phyloP scores from a whole-genome alignment of 2,797 vertebrate species.

The Hyperoplus immaculatus region DNA sequence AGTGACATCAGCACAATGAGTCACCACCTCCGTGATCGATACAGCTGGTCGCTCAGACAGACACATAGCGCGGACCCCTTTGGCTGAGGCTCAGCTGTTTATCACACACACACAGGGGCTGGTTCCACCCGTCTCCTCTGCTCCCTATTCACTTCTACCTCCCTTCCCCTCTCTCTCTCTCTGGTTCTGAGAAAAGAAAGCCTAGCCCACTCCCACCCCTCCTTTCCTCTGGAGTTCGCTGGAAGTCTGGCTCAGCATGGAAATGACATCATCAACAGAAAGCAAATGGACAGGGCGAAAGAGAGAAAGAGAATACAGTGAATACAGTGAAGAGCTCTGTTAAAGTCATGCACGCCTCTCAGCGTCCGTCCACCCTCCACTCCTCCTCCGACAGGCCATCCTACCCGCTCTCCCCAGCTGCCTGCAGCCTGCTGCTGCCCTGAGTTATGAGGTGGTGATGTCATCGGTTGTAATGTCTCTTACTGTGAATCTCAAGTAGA shows the following conservation, averaged over 20 bases:
- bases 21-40: slow-evolving; percentile 60
- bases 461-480: slow-evolving; percentile 72
- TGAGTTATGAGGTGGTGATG: slow-evolving; percentile 68
- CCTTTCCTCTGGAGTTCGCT: slow-evolving; percentile 37
- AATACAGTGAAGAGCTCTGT: slow-evolving; percentile 66
- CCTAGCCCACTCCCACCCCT: neutral
- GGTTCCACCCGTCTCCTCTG: slow-evolving; percentile 24
- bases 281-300: slow-evolving; percentile 50
- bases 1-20: slow-evolving; percentile 62
- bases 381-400: slow-evolving; percentile 41
- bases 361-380: slow-evolving; percentile 36
- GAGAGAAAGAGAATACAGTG: slow-evolving; percentile 14
- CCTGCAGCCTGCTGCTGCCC: slow-evolving; percentile 54
- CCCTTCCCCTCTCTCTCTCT: neutral
- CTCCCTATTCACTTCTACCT: slow-evolving; percentile 26
- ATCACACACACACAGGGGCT: slow-evolving; percentile 35
- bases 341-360: slow-evolving; percentile 48
- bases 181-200: slow-evolving; percentile 29
- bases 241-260: slow-evolving; percentile 56
- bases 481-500: slow-evolving; percentile 47
- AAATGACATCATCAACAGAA: slow-evolving; percentile 65
- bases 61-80: slow-evolving; percentile 24
- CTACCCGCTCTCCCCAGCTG: slow-evolving; percentile 50
- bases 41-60: slow-evolving; percentile 62
- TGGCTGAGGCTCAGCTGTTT: slow-evolving; percentile 55